Evolutionary conservation across 37 sponge, comb jelly and placozoan genomes (phyloP).

Genomic region (Ianthella basta): DNA sequence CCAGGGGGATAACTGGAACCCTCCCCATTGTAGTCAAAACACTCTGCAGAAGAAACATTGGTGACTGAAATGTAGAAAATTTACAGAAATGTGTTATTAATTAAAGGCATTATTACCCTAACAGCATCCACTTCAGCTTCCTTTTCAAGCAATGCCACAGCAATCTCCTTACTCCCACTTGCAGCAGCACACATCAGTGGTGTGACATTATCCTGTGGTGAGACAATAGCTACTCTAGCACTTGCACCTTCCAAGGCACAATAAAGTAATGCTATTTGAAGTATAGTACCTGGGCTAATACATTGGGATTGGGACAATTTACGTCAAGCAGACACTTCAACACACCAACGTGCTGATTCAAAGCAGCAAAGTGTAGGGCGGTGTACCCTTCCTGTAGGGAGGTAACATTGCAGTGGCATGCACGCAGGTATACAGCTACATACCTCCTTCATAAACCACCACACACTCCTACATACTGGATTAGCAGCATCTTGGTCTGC

Average conservation of each 20-base stretch:
- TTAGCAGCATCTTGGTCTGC: neutral
- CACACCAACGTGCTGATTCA: neutral
- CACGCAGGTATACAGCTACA: too few relatives aligned
- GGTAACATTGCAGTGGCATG: neutral
- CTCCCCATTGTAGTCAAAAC: neutral
- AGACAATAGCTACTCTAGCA: neutral
- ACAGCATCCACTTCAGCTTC: slow-evolving; percentile 18
- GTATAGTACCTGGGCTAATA: neutral
- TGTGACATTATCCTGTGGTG: neutral
- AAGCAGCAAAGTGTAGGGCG: slow-evolving; percentile 18
- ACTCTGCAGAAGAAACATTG: neutral
- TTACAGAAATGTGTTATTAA: neutral
- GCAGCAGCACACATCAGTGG: slow-evolving; percentile 21
- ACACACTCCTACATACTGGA: neutral
- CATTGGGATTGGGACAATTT: neutral
- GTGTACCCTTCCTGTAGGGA: neutral
- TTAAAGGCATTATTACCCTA: neutral
- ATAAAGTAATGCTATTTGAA: neutral
- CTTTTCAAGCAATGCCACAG: neutral
- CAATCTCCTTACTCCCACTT: slow-evolving; percentile 16
- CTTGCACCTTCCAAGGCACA: neutral
- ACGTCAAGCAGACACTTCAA: neutral
- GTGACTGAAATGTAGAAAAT: neutral
- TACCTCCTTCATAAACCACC: too few relatives aligned
- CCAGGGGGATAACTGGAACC: neutral